Evolutionary conservation across 2,888 invertebrate species (phyloP), one percentile per base, ranked within the genome.

Genomic region (Leptodirus hochenwartii): DNA sequence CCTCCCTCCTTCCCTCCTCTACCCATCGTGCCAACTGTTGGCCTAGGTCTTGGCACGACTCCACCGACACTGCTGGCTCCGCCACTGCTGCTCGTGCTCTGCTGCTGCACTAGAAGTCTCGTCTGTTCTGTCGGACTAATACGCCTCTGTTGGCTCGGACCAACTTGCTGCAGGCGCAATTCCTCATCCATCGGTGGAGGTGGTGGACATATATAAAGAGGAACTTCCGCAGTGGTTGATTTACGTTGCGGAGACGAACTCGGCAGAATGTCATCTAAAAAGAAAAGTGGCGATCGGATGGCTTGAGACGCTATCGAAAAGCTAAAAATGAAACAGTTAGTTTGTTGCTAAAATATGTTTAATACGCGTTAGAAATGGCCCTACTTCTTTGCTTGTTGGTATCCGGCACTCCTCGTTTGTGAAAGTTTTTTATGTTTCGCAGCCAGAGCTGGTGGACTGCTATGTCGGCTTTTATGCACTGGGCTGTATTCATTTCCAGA

Each of bases 101-200:
- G n/a, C n/a, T n/a, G n/a, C n/a, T n/a, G n/a, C n/a, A n/a, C n/a
- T n/a, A n/a, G n/a, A n/a, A n/a, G n/a, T n/a, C n/a, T n/a, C n/a
- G n/a, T n/a, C n/a, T n/a, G n/a, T n/a, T n/a, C n/a, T n/a, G n/a
- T n/a, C n/a, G n/a, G n/a, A n/a, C n/a, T n/a, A n/a, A n/a, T n/a
- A n/a, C n/a, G n/a, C n/a, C n/a, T n/a, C n/a, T n/a, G n/a, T n/a
- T n/a, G n/a, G n/a, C n/a, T n/a, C n/a, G n/a, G n/a, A n/a, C n/a
- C n/a, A n/a, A n/a, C 47, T 36, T 50, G 43, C 33, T 56, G 44
- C 38, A 62, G 43, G 40, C 54, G 51, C 27, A 60, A 61, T 43
- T 62, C 62, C 44, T 63, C 60, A 30, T 58, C 58, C 52, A 59
- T 51, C 15, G 60, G 58, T n/a, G 61, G 60, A 17, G 61, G 60